These are phyloP conservation scores for Drosophila willistoni DNA, from an alignment of 1,140 invertebrate species.

Conservation along the genomic window DNA sequence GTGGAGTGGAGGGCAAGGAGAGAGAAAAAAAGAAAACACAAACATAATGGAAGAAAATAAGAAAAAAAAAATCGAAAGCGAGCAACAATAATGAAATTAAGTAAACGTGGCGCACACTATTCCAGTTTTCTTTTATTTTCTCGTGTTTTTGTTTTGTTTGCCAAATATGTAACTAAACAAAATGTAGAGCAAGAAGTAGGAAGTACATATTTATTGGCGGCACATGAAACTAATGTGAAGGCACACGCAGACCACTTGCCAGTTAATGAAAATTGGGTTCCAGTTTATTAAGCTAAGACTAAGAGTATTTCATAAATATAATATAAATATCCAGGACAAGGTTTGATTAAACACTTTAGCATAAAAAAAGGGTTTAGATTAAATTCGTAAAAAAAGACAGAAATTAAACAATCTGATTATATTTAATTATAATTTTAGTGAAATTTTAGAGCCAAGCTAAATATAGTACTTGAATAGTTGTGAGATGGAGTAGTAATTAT, in stretches of 20 bases:
- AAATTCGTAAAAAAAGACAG: no score
- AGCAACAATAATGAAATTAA: constrained; percentile 77
- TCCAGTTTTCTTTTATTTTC: constrained; percentile 4
- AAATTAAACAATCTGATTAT: no score
- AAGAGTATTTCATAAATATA: constrained; percentile 8
- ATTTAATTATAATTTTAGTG: no score
- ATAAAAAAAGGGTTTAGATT: not conserved
- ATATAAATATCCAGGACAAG: not conserved
- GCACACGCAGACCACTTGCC: constrained; percentile 57
- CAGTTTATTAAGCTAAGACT: constrained; percentile 1
- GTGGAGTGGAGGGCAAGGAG: not conserved
- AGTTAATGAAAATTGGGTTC: constrained; percentile 52
- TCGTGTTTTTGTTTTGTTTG: constrained; percentile 13
- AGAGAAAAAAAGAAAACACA: not conserved
- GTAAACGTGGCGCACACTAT: constrained; percentile 65
- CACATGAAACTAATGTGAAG: constrained; percentile 71
- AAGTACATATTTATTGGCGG: constrained; percentile 72
- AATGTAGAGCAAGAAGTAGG: constrained; percentile 29
- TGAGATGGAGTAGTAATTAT: no score
- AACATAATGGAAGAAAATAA: constrained; percentile 8
- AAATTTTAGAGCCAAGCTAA: no score
- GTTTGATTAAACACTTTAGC: not conserved
- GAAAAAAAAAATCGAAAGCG: constrained; percentile 34
- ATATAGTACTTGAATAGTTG: no score
- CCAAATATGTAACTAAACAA: constrained; percentile 61